These are phyloP conservation scores for Platanista minor DNA, from an alignment of 2,113 vertebrate species.

Conservation along the genomic window DNA sequence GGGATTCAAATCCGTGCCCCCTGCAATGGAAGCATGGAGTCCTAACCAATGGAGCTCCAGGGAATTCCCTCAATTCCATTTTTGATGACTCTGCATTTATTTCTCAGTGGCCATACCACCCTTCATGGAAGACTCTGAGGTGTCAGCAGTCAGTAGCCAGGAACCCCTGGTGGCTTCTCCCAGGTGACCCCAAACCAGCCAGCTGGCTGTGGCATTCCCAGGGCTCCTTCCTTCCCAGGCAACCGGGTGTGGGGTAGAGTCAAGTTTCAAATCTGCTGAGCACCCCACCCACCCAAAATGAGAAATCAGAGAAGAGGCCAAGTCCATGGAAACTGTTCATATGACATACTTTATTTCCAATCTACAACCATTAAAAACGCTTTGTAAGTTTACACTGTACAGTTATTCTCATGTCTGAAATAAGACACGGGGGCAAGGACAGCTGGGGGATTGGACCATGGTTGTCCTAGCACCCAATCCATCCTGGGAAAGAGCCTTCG, in stretches of 20 bases:
- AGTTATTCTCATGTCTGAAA: conserved; percentile 65
- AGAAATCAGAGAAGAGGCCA: conserved; percentile 38
- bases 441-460: conserved; percentile 49
- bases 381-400: conserved; percentile 78
- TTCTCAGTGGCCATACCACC: not conserved
- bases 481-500: conserved; percentile 61
- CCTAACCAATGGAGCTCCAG: too few species aligned
- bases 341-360: conserved; percentile 78
- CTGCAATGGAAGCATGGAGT: too few species aligned
- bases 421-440: conserved; percentile 62
- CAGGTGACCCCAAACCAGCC: not conserved
- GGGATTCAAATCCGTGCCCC: too few species aligned
- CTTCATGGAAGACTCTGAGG: not conserved
- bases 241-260: not conserved
- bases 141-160: not conserved
- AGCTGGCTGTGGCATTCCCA: not conserved
- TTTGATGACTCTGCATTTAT: conserved; percentile 23
- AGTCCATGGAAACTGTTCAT: conserved; percentile 47
- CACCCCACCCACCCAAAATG: not conserved
- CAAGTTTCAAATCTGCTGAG: not conserved
- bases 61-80: not conserved
- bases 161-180: not conserved
- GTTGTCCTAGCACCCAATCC: conserved; percentile 57
- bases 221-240: not conserved
- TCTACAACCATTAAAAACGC: conserved; percentile 77